Conservation (phyloP, 2,797 vertebrate genomes). For the Hemibagrus guttatus region DNA sequence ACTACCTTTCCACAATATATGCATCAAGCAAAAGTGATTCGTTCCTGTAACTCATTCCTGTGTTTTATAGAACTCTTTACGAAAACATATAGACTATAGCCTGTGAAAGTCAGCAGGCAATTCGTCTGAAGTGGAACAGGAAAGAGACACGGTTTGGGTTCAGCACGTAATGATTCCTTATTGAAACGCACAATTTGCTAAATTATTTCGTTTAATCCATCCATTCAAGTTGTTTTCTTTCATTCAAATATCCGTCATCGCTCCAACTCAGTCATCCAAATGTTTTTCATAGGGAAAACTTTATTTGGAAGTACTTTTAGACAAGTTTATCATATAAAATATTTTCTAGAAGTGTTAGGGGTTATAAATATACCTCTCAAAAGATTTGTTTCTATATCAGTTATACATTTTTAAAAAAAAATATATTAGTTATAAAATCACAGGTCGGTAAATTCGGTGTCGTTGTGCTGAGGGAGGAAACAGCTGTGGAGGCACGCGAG, state of each 20-base stretch:
- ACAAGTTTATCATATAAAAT: no score
- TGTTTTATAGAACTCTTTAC: not conserved
- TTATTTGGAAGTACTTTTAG: not conserved
- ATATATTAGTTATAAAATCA: not conserved
- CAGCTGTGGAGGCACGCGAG: conserved; percentile 84
- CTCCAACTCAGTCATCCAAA: not conserved
- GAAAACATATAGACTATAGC: not conserved
- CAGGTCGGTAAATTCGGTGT: not conserved
- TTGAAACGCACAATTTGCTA: not conserved
- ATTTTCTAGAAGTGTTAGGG: no score
- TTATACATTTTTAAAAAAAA: not conserved
- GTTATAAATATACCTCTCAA: not conserved
- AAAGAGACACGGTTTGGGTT: not conserved
- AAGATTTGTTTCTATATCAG: not conserved
- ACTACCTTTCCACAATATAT: not conserved
- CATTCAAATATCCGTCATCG: no score
- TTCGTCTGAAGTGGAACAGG: not conserved
- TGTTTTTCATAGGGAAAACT: not conserved
- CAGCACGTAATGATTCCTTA: not conserved
- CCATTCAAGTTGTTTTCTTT: no score
- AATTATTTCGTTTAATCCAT: not conserved
- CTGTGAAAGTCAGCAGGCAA: not conserved
- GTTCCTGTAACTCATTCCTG: not conserved
- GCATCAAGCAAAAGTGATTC: not conserved
- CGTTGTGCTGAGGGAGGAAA: conserved; percentile 8